A percentile compares a stretch with the other conserved stretches of the same genome.
Evolutionary conservation across 2,113 vertebrate species (phyloP).

Genomic region (Catharus fuscescens): DNA sequence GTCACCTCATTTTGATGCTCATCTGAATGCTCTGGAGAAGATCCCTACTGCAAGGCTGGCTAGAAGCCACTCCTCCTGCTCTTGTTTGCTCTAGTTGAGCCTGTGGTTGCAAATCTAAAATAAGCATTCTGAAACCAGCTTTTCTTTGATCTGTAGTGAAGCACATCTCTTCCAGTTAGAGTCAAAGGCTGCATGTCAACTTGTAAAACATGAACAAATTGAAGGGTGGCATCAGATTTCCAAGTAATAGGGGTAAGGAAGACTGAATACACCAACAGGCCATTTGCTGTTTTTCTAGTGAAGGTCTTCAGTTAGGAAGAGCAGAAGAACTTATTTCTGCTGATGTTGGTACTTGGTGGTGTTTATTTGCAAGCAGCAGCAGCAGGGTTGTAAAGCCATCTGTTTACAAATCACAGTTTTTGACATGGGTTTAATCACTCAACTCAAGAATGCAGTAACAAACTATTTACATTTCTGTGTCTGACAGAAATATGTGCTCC

Average conservation of each 20-base stretch:
- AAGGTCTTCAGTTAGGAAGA: not conserved
- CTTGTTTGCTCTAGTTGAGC: not conserved
- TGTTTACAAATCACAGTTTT: not conserved
- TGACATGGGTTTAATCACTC: not conserved
- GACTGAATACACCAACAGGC: not conserved
- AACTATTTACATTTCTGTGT: not conserved
- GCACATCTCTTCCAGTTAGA: not conserved
- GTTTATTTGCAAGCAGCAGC: not conserved
- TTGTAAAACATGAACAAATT: not conserved
- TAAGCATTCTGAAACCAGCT: not conserved
- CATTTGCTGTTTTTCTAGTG: not conserved
- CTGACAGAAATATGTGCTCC: not conserved
- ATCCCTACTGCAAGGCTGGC: not conserved
- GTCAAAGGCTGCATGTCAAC: not conserved
- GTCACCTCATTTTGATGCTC: not conserved
- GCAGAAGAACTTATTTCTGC: not conserved
- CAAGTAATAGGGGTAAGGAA: not conserved
- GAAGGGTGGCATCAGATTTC: not conserved
- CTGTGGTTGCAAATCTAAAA: slow-evolving; percentile 1
- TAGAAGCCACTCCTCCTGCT: not conserved
- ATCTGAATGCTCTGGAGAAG: not conserved
- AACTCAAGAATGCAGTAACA: not conserved
- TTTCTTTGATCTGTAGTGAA: slow-evolving; percentile 8
- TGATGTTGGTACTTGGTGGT: not conserved
- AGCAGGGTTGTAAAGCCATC: not conserved